Base-by-base conservation (phyloP, 2,888 invertebrate genomes). In the Leptothorax acervorum region DNA sequence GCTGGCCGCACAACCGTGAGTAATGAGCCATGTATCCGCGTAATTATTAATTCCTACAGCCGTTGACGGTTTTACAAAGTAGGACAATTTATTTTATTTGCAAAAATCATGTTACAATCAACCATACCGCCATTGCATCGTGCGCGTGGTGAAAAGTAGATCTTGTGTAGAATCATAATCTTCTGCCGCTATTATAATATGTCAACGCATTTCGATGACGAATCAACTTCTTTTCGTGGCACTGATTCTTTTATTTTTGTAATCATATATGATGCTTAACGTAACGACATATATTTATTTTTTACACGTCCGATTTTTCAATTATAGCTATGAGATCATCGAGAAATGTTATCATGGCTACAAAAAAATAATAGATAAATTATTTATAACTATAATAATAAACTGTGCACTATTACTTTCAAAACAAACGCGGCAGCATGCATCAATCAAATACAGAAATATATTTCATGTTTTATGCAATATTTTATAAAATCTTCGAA, bases 21-120 rank as follows among this genome's bases (percentile, higher is more conserved):
- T 84, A 88, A 88, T 74, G 84, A 87, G 71, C 87, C 88, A 68
- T 70, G 85, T 88, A 87, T 51, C 74, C 53, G 66, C 31, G 65
- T 68, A 78, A 88, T 84, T 84, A 88, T 87, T 87, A 85, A 83
- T 87, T 87, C 76, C 73, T 74, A 75, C 48, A 79, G 48, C 8
- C 45, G 57, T 45, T 42, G 73, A 68, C 60, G 65, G 65, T 42
- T 78, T 55, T 28, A 70, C n/a, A 63, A 8, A 63, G 82, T 48
- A 15, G 60, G n/a, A 28, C 55, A 53, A 48, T 53, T 73, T 39
- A 31, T 66, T 57, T 51, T 31, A 48, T 23, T 62, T 23, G 45
- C 39, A 66, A 57, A 48, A n/a, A 78, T 48, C 18, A 2, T 66
- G 23, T 39, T 66, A 55, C 15, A 45, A 63, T 48, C 65, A 65